phyloP scores from a whole-genome alignment of 2,797 vertebrate genomes.

The Hoplostethus mediterraneus region DNA sequence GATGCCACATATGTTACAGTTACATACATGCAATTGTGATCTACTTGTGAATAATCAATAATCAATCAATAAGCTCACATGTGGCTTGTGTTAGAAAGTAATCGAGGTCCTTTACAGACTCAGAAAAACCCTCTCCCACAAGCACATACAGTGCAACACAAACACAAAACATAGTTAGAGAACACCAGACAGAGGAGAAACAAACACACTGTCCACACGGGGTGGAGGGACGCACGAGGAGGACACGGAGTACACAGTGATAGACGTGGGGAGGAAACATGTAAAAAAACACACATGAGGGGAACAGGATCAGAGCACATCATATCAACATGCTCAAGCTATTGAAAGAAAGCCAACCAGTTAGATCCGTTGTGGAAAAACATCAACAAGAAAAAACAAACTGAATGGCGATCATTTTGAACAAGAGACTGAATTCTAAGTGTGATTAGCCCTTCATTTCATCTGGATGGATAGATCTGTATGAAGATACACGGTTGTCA shows the following conservation, averaged over 20 bases:
- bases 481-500: conserved; percentile 54
- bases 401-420: conserved; percentile 37
- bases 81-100: conserved; percentile 55
- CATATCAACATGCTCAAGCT: conserved; percentile 53
- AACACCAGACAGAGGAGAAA: conserved; percentile 48
- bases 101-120: conserved; percentile 25
- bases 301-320: conserved; percentile 54
- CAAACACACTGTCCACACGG: conserved; percentile 27
- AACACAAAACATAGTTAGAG: conserved; percentile 60
- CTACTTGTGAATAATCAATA: conserved; percentile 74
- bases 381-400: conserved; percentile 21
- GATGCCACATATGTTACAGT: conserved; percentile 44
- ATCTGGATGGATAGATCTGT: conserved; percentile 72
- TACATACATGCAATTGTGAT: conserved; percentile 59
- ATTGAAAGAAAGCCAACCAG: conserved; percentile 61
- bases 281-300: conserved; percentile 35
- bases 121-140: conserved; percentile 49
- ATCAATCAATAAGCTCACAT: conserved; percentile 70
- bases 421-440: conserved; percentile 13
- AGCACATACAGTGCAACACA: conserved; percentile 63
- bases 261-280: conserved; percentile 31
- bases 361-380: conserved; percentile 55
- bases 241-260: conserved; percentile 28
- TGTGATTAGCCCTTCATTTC: conserved; percentile 80
- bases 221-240: conserved; percentile 56